Base-by-base conservation (phyloP, 2,113 vertebrate species). In the Arothron firmamentum region DNA sequence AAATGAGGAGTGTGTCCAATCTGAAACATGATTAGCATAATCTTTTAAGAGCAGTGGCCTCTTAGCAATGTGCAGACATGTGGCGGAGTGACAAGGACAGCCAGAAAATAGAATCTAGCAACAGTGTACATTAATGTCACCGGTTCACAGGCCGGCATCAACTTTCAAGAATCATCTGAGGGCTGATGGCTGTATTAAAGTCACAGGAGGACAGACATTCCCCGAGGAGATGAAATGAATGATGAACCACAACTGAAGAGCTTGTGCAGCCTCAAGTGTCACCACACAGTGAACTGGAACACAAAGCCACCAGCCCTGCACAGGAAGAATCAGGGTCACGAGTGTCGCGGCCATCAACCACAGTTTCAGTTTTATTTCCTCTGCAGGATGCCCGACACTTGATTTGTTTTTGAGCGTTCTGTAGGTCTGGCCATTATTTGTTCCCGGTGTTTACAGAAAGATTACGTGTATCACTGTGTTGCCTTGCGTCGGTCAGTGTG, bases 241-340 rank as follows among this genome's bases (percentile, higher is more conserved):
- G 46, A 17, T 50, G 43, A 59, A 28, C 43, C 6, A 28, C 20
- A 48, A 46, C 52, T 51, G 31, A 23, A 51, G 56, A 52, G 56
- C 38, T 19, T 52, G 34, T 61, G 23, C 12, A 20, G 46, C n/a
- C 52, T 61, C 23, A 52, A 62, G 57, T 52, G 23, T 52, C 63
- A 19, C 62, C 51, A 15, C 19, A 47, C 47, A 41, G 18, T 20
- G 47, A 67, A 25, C 20, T 54, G 20, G 49, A 23, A 4, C 15
- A 51, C 34, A 51, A 51, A 20, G 9, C 10, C 11, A 23, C 49
- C 49, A 5, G 49, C 20, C 23, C 49, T 14, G 14, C 20, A 21
- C 20, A 14, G 13, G 9, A 14, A 6, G n/a, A n/a, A 20, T 19
- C 47, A 20, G 18, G n/a, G 47, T 19, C 18, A n/a, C 47, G 2